Evolutionary conservation across 2,888 invertebrate species (phyloP), one percentile per base, ranked within the genome.

Genomic region (Ophonus ardosiacus): DNA sequence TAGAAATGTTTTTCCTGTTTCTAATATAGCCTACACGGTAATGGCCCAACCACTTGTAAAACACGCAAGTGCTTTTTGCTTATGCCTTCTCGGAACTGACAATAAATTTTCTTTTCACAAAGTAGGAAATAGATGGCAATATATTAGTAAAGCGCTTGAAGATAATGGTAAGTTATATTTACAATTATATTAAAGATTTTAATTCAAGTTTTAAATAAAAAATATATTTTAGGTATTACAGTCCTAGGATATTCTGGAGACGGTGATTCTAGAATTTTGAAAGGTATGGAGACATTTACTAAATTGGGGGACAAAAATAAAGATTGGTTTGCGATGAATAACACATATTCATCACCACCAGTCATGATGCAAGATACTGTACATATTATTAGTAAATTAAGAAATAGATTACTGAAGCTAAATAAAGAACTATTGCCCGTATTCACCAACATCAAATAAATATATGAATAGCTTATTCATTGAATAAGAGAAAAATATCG

Each of bases 331-430:
- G 40, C 5, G 40, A 40, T 7, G 7, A 40, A 40, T 7, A 40
- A 7, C 68, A 10, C 2, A 40, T 78, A 7, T 2, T 17, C 15
- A 15, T 83, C 10, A 76, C 57, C 21, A 57, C 76, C 38, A 84
- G 76, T 17, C 21, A 78, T 13, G n/a, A n/a, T n/a, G n/a, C n/a
- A n/a, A n/a, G n/a, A n/a, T n/a, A n/a, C n/a, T n/a, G n/a, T n/a
- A n/a, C 84, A 84, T 61, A 84, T 84, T 59, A 10, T n/a, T 7
- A 59, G 59, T 6, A 84, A 84, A 78, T 43, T 84, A 57, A 74
- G 84, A 17, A 84, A 65, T 17, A 57, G 76, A 61, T 78, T 84
- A 51, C 38, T 84, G 6, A 84, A 84, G 15, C 15, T 8, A 15
- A 31, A 40, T 7, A 56, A 5, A 76, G 51, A 65, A 63, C 13